Percentiles rank a stretch among this genome's conserved stretches.
Evolutionary conservation across 2,888 invertebrate genomes (phyloP).

Genomic region (Abrostola triplasia): DNA sequence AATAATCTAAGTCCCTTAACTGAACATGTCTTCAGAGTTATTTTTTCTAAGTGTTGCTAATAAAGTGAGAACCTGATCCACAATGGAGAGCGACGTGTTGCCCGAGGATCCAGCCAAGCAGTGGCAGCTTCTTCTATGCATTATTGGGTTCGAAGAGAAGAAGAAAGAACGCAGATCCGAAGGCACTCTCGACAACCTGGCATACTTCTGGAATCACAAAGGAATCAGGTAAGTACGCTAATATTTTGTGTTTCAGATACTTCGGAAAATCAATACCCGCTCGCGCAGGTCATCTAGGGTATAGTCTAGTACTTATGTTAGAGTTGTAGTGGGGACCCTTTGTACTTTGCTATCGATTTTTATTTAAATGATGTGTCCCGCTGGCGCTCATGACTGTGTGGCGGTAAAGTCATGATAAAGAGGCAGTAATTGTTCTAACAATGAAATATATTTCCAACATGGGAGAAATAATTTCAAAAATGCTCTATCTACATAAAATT

Average conservation of each 20-base stretch:
- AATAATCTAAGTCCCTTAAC: conserved; percentile 4
- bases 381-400: background rate
- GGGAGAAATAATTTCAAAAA: no score
- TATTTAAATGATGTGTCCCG: background rate
- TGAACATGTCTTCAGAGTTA: conserved; percentile 18
- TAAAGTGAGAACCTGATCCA: conserved; percentile 34
- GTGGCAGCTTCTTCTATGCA: conserved; percentile 80
- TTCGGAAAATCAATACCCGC: conserved; percentile 25
- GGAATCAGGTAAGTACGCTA: conserved; percentile 71
- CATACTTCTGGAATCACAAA: conserved; percentile 77
- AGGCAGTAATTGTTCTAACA: no score
- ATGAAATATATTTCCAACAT: no score
- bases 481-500: no score
- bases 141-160: conserved; percentile 81
- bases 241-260: conserved; percentile 2
- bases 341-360: background rate
- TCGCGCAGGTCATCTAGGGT: conserved; percentile 35
- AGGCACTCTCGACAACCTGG: conserved; percentile 79
- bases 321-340: background rate
- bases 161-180: conserved; percentile 79
- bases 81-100: conserved; percentile 69
- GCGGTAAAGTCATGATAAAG: no score
- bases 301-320: conserved; percentile 5
- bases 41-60: conserved; percentile 20
- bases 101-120: conserved; percentile 80